Base-by-base conservation (phyloP, 1,140 invertebrate genomes). In the Drosophila bipectinata region DNA sequence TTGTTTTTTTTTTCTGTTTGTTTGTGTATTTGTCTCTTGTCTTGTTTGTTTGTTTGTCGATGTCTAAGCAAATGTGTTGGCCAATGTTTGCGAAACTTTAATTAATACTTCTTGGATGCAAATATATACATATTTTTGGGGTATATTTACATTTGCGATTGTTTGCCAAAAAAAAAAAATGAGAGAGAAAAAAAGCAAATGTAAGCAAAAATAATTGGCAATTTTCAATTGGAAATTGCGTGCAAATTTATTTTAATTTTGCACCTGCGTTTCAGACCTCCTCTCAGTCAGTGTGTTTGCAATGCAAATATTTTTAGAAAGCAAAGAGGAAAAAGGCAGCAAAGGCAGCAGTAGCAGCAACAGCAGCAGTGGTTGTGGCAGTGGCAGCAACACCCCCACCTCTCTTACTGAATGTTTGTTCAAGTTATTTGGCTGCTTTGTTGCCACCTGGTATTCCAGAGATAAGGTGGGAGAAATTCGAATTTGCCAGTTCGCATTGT, bases 241-340 rank as follows among this genome's bases (percentile, higher is more conserved):
- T 84, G 84, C 84, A 88, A 88, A 88, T 88, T 89, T 88, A 88
- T 88, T 89, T 79, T 63, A 79, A 88, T 88, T 87, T 67, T 72
- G 72, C 72, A 74, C 71, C 71, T 74, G 72, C 71, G 69, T 48
- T 76, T 34, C 48, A 39, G 18, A 30, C 34, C 34, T 37, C 34
- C 30, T 30, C 66, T 37, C 60, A 58, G 61, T 51, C 15, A 47
- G 8, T 76, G 74, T 77, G 74, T 77, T 87, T 81, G 79, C 75
- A 84, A 69, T 81, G 81, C 79, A 85, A 88, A 88, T 83, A 81
- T 78, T 78, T 87, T 78, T 88, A 88, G 78, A 85, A 83, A 79
- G 83, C 74, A 58, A 60, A 63, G 51, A 48, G 39, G 49, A 48
- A 28, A 41, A 41, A 41, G 37, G 39, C 39, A 44, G 39, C 39